Evolutionary conservation across 2,888 invertebrate genomes (phyloP).

Genomic region (Antheraea yamamai): DNA sequence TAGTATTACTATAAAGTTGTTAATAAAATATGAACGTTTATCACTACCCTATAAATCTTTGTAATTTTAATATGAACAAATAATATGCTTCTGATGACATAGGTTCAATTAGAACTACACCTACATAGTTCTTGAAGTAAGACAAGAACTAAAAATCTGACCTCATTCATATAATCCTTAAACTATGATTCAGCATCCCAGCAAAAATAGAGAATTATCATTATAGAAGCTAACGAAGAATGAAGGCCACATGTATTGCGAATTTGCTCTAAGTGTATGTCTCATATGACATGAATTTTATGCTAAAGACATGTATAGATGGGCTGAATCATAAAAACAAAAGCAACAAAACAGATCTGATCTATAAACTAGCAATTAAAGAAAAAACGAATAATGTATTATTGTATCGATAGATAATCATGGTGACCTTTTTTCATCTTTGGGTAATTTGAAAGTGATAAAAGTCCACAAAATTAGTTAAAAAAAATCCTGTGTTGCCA

Average conservation of each 20-base stretch:
- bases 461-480: too few species aligned
- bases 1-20: not conserved
- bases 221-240: constrained; percentile 53
- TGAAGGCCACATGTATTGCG: constrained; percentile 1
- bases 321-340: not conserved
- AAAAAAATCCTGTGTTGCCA: too few species aligned
- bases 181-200: constrained; percentile 51
- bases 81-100: not conserved
- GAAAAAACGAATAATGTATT: too few species aligned
- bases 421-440: too few species aligned
- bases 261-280: not conserved
- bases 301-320: not conserved
- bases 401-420: too few species aligned
- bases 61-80: not conserved
- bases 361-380: too few species aligned
- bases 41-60: not conserved
- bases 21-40: not conserved
- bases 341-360: too few species aligned
- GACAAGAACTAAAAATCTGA: constrained; percentile 48
- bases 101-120: constrained; percentile 32
- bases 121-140: constrained; percentile 32
- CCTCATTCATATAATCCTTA: constrained; percentile 51
- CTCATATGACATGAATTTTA: not conserved
- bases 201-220: constrained; percentile 55
- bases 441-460: too few species aligned